These are phyloP conservation scores for Cossypha niveicapilla DNA, from an alignment of 2,797 vertebrate species.

Conservation along the genomic window DNA sequence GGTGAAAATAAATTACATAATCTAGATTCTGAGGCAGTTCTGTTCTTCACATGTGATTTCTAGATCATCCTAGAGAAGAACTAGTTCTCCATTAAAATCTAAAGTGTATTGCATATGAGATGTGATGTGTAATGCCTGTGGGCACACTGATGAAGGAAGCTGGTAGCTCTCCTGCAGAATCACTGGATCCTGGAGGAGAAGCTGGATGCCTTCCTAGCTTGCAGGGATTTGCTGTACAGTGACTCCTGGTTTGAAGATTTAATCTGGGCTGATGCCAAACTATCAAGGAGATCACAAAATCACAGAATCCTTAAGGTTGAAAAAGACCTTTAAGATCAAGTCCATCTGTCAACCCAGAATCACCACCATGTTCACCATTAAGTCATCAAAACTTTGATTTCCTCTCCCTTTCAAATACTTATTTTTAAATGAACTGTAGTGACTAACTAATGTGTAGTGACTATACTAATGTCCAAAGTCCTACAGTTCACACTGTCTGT, in stretches of 20 bases:
- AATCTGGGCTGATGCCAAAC: not conserved
- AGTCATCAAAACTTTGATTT: not conserved
- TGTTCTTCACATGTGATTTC: not conserved
- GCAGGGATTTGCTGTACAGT: not conserved
- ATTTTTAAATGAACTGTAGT: not conserved
- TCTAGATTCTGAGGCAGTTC: not conserved
- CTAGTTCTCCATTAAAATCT: not conserved
- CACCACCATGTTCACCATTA: not conserved
- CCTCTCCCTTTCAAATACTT: not conserved
- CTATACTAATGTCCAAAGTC: not conserved
- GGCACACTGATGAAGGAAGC: not conserved
- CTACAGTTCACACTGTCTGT: not conserved
- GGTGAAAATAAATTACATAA: not conserved
- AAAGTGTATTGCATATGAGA: not conserved
- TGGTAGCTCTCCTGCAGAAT: not conserved
- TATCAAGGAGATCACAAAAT: not conserved
- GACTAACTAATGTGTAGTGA: not conserved
- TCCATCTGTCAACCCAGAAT: not conserved
- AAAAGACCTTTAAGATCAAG: not conserved
- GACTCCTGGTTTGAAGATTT: not conserved
- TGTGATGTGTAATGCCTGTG: accelerated
- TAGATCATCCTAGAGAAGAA: not conserved
- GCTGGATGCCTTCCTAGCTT: not conserved
- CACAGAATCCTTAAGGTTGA: not conserved
- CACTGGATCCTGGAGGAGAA: not conserved